Conservation (phyloP, 2,888 invertebrate species). For the Camptogramma bilineatum region DNA sequence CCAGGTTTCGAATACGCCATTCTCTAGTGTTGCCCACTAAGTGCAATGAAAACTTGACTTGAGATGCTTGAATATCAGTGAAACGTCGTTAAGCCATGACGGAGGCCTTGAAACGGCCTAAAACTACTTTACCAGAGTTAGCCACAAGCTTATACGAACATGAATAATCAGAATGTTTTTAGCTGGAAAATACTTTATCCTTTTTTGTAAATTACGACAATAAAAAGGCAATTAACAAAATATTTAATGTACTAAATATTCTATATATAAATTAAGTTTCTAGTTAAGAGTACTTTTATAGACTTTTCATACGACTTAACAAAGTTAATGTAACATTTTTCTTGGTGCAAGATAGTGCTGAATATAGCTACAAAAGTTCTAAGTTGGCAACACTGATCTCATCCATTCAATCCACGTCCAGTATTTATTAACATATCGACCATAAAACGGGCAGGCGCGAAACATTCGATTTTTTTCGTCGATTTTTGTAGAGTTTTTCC, state of each 20-base stretch:
- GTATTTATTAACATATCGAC: slow-evolving; percentile 81
- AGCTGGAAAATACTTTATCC: no score
- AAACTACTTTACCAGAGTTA: no score
- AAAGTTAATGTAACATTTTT: background rate
- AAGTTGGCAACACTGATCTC: slow-evolving; percentile 47
- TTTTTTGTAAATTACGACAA: no score
- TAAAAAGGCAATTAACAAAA: no score
- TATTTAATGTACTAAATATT: no score
- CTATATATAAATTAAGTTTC: no score
- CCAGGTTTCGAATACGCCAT: slow-evolving; percentile 49
- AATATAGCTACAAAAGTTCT: background rate
- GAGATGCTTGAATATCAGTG: background rate
- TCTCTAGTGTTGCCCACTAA: slow-evolving; percentile 50
- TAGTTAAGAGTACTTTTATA: no score
- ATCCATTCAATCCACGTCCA: slow-evolving; percentile 74
- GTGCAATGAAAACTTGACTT: background rate
- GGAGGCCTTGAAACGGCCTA: no score
- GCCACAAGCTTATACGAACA: no score
- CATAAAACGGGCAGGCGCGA: slow-evolving; percentile 72
- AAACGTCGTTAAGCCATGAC: no score
- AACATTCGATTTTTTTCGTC: slow-evolving; percentile 65
- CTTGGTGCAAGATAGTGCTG: background rate
- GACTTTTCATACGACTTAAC: no score
- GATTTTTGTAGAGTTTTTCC: slow-evolving; percentile 47
- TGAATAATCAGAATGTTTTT: no score